A percentile compares a stretch with the other conserved stretches of the same genome.
These are phyloP conservation scores for Anabas testudineus DNA, from an alignment of 2,797 vertebrate species.

Conservation along the genomic window DNA sequence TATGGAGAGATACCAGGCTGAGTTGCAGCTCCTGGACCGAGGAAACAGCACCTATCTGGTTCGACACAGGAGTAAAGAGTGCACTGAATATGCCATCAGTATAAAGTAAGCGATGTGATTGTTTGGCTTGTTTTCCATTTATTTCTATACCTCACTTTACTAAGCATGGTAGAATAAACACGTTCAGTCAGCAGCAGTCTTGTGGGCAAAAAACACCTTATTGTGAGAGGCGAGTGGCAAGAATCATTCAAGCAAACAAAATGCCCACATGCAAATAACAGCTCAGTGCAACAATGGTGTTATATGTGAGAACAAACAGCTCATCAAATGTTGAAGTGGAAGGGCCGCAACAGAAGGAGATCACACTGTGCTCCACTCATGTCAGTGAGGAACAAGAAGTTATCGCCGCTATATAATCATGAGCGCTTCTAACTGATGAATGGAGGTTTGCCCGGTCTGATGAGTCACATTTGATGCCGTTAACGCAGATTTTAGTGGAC, in stretches of 20 bases:
- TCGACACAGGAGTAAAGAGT: conserved; percentile 93
- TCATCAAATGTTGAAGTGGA: conserved; percentile 40
- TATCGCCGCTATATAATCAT: conserved; percentile 8
- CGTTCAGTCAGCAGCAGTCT: conserved; percentile 20
- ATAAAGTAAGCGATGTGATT: conserved; percentile 93
- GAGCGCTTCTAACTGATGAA: background rate
- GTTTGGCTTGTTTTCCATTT: conserved; percentile 2
- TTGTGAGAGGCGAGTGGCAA: conserved; percentile 18
- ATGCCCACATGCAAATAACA: conserved; percentile 42
- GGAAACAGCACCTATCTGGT: conserved; percentile 94
- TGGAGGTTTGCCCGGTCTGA: conserved; percentile 4
- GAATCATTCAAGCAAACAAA: conserved; percentile 43
- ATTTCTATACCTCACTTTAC: conserved; percentile 17
- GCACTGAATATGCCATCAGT: conserved; percentile 96
- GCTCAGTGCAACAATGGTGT: conserved; percentile 5
- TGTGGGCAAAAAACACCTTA: conserved; percentile 37
- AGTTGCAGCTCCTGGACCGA: conserved; percentile 90
- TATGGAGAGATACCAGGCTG: conserved; percentile 94
- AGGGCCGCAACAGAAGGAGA: conserved; percentile 18
- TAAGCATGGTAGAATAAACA: conserved; percentile 9
- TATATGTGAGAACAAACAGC: conserved; percentile 33
- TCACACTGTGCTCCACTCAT: conserved; percentile 34
- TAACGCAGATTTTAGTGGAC: background rate
- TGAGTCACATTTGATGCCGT: background rate
- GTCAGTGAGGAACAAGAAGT: conserved; percentile 22